These are phyloP conservation scores for Polymixis flavicincta DNA, from an alignment of 2,888 invertebrate species.

Conservation along the genomic window DNA sequence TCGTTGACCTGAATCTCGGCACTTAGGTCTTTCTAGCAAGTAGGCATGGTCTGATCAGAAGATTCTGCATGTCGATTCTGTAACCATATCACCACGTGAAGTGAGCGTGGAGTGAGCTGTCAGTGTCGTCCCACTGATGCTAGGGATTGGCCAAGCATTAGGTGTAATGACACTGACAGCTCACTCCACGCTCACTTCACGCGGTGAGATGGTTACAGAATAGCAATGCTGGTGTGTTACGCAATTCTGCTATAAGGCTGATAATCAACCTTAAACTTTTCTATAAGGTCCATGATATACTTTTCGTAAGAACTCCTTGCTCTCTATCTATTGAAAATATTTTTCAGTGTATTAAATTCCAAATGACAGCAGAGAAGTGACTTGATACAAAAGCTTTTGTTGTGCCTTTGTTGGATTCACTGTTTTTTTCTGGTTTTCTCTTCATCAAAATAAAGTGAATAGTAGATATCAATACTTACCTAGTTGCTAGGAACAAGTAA, in stretches of 20 bases:
- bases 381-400: background rate
- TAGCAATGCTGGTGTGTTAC: too few relatives aligned
- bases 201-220: too few relatives aligned
- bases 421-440: background rate
- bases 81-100: too few relatives aligned
- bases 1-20: too few relatives aligned
- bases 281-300: background rate
- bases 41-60: too few relatives aligned
- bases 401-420: background rate
- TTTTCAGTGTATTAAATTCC: background rate
- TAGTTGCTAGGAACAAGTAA: background rate
- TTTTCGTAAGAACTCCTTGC: background rate
- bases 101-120: too few relatives aligned
- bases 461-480: background rate
- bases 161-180: too few relatives aligned
- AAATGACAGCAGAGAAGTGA: background rate
- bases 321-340: background rate
- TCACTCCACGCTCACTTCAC: too few relatives aligned
- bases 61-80: too few relatives aligned
- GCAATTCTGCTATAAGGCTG: background rate
- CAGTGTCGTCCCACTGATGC: too few relatives aligned
- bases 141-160: too few relatives aligned
- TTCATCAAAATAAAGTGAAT: background rate
- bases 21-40: too few relatives aligned
- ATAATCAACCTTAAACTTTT: conserved; percentile 17